These are phyloP conservation scores for Drosophila atripex DNA, from an alignment of 2,888 invertebrate species.

Conservation along the genomic window DNA sequence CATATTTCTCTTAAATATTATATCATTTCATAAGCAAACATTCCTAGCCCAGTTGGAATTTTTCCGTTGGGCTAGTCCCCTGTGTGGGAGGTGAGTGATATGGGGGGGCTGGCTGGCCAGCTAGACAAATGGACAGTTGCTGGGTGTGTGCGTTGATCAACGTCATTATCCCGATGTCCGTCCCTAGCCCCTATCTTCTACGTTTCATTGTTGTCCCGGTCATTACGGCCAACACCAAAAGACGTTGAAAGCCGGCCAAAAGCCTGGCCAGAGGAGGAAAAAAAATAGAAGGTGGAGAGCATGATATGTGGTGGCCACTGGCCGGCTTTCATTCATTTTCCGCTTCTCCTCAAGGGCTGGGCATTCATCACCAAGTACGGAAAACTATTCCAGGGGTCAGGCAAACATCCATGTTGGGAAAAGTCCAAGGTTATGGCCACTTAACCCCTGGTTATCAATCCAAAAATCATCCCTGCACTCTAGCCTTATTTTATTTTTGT, in stretches of 20 bases:
- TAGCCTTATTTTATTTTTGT: too few relatives aligned
- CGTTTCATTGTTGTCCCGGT: conserved; percentile 41
- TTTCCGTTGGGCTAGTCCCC: too few relatives aligned
- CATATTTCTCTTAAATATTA: too few relatives aligned
- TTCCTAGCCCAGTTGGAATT: too few relatives aligned
- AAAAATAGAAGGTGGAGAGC: conserved; percentile 26
- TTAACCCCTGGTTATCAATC: conserved; percentile 16
- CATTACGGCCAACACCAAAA: conserved; percentile 70
- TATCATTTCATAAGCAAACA: too few relatives aligned
- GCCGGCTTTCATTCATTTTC: conserved; percentile 35
- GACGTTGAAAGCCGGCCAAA: conserved; percentile 17
- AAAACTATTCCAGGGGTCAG: conserved; percentile 21
- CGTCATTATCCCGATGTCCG: conserved; percentile 63
- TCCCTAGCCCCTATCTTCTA: conserved; percentile 41
- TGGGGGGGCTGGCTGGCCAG: neutral
- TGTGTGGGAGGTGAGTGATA: too few relatives aligned
- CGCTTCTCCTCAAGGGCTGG: conserved; percentile 19
- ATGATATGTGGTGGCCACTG: conserved; percentile 71
- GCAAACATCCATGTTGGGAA: conserved; percentile 1
- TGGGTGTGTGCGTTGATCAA: conserved; percentile 75
- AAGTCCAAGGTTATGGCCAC: conserved; percentile 10
- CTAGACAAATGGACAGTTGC: conserved; percentile 68
- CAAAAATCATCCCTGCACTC: too few relatives aligned
- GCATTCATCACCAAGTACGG: conserved; percentile 32
- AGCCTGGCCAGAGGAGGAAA: neutral